Evolutionary conservation across 2,797 vertebrate species (phyloP).

Genomic region (Notoglanidium macrostoma): DNA sequence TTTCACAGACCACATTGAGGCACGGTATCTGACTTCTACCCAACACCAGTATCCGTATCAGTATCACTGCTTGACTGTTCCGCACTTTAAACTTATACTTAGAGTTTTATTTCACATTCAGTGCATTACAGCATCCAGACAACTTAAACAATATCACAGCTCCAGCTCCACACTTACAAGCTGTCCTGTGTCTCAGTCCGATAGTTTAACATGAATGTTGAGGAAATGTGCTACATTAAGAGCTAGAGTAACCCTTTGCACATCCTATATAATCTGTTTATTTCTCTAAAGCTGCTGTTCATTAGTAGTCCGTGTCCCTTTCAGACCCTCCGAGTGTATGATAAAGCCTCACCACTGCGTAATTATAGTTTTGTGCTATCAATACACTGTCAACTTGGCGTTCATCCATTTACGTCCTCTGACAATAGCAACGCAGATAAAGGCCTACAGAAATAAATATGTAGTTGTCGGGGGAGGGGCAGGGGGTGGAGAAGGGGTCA

Average conservation of each 20-base stretch:
- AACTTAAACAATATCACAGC: not conserved
- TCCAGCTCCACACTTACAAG: not conserved
- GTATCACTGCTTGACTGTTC: not conserved
- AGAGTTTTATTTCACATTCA: not conserved
- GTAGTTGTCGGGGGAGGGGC: not conserved
- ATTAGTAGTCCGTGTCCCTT: not conserved
- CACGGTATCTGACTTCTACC: not conserved
- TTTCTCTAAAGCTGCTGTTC: not conserved
- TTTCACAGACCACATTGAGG: not conserved
- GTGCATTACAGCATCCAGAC: not conserved
- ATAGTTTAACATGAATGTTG: not conserved
- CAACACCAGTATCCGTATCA: not conserved
- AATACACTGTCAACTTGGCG: constrained; percentile 48
- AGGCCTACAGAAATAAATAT: constrained; percentile 39
- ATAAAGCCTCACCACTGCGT: constrained; percentile 14
- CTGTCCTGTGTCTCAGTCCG: not conserved
- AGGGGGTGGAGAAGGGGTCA: not conserved
- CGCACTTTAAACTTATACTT: not conserved
- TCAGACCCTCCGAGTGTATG: constrained; percentile 7
- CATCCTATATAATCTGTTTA: not conserved
- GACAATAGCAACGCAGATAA: constrained; percentile 39
- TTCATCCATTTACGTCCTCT: constrained; percentile 39
- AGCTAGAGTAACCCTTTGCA: not conserved
- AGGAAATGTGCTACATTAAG: not conserved
- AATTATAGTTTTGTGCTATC: constrained; percentile 45